Evolutionary conservation across 2,888 invertebrate genomes (phyloP).

Genomic region (Stramonita haemastoma): DNA sequence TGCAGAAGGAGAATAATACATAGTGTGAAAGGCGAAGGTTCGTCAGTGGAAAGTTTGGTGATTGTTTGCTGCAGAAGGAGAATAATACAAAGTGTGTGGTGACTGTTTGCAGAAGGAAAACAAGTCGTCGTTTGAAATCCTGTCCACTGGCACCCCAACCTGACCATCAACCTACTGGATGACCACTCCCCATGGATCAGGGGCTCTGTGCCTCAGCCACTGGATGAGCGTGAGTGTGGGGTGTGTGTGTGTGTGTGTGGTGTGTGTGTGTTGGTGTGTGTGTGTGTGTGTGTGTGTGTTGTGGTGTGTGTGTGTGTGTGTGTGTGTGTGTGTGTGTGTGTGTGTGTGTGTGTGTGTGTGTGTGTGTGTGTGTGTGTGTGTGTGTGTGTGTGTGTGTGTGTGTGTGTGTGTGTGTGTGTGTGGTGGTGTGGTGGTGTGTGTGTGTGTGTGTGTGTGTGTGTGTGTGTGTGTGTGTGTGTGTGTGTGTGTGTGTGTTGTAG

Average conservation of each 20-base stretch:
- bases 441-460: background rate
- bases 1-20: too few species aligned
- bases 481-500: too few species aligned
- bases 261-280: background rate
- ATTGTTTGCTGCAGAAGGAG: too few species aligned
- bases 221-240: conserved; percentile 87
- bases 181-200: conserved; percentile 97
- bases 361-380: background rate
- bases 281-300: background rate
- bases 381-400: background rate
- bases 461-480: background rate
- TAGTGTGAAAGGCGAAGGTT: too few species aligned
- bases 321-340: background rate
- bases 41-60: too few species aligned
- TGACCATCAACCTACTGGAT: conserved; percentile 95
- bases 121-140: conserved; percentile 84
- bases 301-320: background rate
- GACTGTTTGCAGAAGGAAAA: conserved; percentile 64
- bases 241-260: background rate
- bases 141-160: conserved; percentile 99
- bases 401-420: background rate
- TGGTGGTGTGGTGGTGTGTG: conserved; percentile 48
- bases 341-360: conserved; percentile 82
- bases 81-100: too few species aligned
- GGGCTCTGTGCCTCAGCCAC: conserved; percentile 92